Conservation (phyloP, 2,888 invertebrate species). For the Sepioteuthis lessoniana region DNA sequence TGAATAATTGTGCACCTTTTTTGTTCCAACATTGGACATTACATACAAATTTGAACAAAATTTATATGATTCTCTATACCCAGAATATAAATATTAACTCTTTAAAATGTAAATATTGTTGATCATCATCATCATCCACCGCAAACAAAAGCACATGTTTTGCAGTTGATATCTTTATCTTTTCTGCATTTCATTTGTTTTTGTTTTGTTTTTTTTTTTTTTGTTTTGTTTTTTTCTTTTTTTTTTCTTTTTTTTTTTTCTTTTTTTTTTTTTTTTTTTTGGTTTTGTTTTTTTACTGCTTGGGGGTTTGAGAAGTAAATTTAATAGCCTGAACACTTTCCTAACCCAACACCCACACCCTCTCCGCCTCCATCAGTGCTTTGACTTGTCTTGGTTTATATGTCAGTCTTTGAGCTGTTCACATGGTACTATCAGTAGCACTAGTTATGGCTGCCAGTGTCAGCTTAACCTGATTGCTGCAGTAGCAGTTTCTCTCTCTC, state of each 20-base stretch:
- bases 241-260: not conserved
- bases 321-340: not conserved
- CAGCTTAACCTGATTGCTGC: constrained; percentile 21
- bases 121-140: too few relatives aligned
- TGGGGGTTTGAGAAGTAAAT: not conserved
- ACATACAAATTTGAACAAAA: too few relatives aligned
- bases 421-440: constrained; percentile 33
- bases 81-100: too few relatives aligned
- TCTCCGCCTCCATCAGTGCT: not conserved
- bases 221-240: not conserved
- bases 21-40: too few relatives aligned
- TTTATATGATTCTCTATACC: too few relatives aligned
- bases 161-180: not conserved
- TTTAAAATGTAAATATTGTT: too few relatives aligned
- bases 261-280: not conserved
- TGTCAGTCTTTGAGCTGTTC: constrained; percentile 12
- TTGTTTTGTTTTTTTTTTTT: not conserved
- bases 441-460: not conserved
- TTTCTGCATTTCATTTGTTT: not conserved
- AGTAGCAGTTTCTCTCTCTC: not conserved
- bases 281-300: too few relatives aligned
- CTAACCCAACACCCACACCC: not conserved
- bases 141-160: not conserved
- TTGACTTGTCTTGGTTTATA: not conserved
- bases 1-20: too few relatives aligned